These are phyloP conservation scores for Alcedo quadribrachys DNA, from an alignment of 2,797 vertebrate species.

Conservation along the genomic window DNA sequence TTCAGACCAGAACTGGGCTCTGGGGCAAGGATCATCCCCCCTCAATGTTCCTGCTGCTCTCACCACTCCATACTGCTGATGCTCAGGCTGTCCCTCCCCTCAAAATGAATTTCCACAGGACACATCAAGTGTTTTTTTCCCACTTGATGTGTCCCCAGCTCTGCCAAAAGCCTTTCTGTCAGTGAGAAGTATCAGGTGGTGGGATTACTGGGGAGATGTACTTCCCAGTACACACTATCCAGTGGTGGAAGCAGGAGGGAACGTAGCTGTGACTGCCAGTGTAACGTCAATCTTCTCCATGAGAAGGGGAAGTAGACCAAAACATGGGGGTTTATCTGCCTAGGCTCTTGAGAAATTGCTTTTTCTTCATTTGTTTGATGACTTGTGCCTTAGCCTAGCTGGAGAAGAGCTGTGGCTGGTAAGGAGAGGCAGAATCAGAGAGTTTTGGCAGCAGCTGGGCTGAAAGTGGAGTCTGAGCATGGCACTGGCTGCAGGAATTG, in stretches of 20 bases:
- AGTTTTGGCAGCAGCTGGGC: background rate
- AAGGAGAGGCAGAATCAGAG: background rate
- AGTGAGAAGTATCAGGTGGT: rapidly evolving
- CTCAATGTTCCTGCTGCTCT: background rate
- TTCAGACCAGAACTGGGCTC: background rate
- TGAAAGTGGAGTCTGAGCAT: background rate
- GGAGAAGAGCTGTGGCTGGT: background rate
- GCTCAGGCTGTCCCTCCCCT: background rate
- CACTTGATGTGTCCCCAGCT: background rate
- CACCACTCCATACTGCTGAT: rapidly evolving
- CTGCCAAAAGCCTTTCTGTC: background rate
- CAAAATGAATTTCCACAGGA: background rate
- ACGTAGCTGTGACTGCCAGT: rapidly evolving
- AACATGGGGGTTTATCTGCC: background rate
- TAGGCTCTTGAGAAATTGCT: background rate
- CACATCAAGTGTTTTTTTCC: too few species aligned
- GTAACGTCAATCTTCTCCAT: background rate
- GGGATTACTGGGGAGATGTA: background rate
- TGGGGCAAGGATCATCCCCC: rapidly evolving
- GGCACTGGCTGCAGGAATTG: background rate
- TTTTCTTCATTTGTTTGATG: background rate
- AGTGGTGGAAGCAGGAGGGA: background rate
- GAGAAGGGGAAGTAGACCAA: background rate
- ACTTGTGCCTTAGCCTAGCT: background rate
- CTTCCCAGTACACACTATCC: background rate